Percentiles rank a stretch among this genome's conserved stretches.
phyloP scores from a whole-genome alignment of 2,888 invertebrate genomes.

The Netelia melanura region DNA sequence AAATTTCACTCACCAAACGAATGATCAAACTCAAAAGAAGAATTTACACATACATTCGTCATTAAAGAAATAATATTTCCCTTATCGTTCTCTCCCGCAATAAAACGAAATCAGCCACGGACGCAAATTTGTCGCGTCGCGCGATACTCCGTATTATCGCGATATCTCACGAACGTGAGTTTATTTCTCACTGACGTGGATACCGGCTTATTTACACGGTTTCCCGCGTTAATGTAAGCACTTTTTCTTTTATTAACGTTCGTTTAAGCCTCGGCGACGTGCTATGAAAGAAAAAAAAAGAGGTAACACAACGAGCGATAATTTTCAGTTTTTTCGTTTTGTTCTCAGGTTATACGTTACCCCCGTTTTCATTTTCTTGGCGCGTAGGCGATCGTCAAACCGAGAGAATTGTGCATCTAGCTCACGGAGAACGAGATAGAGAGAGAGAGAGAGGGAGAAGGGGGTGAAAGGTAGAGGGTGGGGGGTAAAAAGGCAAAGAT shows the following conservation, averaged over 20 bases:
- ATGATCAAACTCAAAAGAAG: not conserved
- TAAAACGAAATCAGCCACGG: not conserved
- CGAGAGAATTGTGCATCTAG: slow-evolving; percentile 47
- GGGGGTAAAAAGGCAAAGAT: slow-evolving; percentile 18
- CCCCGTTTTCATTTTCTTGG: not conserved
- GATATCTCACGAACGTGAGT: too few relatives aligned
- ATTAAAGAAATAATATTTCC: too few relatives aligned
- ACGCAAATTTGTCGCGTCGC: not conserved
- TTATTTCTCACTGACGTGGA: too few relatives aligned
- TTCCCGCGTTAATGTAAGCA: not conserved
- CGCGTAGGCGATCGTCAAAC: slow-evolving; percentile 21
- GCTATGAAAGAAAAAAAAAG: too few relatives aligned
- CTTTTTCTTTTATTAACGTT: not conserved
- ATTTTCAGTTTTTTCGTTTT: slow-evolving; percentile 1
- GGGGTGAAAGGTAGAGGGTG: not conserved
- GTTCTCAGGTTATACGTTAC: not conserved
- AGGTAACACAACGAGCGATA: not conserved
- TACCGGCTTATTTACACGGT: not conserved
- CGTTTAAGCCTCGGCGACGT: not conserved
- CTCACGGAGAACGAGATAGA: not conserved
- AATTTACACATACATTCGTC: not conserved
- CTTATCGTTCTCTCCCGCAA: not conserved
- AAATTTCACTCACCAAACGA: not conserved
- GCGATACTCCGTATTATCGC: not conserved
- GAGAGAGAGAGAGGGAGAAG: not conserved